phyloP scores from a whole-genome alignment of 2,113 vertebrate species.

The Turdus rufiventris region DNA sequence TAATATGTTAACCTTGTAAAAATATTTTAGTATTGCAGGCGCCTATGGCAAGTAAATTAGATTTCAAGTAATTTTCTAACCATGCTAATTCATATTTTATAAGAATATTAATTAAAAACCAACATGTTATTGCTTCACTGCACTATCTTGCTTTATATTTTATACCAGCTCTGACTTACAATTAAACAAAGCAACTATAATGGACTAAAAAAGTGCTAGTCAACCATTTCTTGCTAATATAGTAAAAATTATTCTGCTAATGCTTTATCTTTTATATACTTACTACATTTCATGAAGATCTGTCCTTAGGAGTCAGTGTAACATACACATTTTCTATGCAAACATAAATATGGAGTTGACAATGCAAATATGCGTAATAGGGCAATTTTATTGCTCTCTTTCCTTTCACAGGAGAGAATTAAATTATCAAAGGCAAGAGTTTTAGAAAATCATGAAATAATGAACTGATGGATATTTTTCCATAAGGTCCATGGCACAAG shows the following conservation, averaged over 20 bases:
- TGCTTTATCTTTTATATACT: conserved; percentile 24
- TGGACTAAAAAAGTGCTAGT: conserved; percentile 44
- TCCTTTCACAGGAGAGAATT: neutral
- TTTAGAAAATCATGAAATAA: neutral
- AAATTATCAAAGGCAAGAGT: neutral
- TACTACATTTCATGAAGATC: neutral
- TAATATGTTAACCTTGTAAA: conserved; percentile 70
- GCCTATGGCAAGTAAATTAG: conserved; percentile 70
- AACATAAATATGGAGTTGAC: neutral
- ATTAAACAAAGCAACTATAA: conserved; percentile 60
- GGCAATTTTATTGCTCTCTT: neutral
- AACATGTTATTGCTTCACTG: conserved; percentile 40
- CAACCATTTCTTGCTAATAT: conserved; percentile 46
- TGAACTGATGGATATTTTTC: neutral
- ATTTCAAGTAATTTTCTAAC: conserved; percentile 69
- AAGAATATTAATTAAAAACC: conserved; percentile 73
- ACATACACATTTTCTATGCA: neutral
- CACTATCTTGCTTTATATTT: conserved; percentile 58
- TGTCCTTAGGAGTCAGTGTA: neutral
- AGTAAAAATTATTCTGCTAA: conserved; percentile 38
- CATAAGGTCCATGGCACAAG: neutral
- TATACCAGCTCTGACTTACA: conserved; percentile 54
- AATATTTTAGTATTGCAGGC: conserved; percentile 54
- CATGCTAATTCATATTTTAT: conserved; percentile 75
- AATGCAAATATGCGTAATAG: conserved; percentile 4